These are phyloP conservation scores for Callipepla squamata DNA, from an alignment of 2,113 vertebrate species.

Conservation along the genomic window DNA sequence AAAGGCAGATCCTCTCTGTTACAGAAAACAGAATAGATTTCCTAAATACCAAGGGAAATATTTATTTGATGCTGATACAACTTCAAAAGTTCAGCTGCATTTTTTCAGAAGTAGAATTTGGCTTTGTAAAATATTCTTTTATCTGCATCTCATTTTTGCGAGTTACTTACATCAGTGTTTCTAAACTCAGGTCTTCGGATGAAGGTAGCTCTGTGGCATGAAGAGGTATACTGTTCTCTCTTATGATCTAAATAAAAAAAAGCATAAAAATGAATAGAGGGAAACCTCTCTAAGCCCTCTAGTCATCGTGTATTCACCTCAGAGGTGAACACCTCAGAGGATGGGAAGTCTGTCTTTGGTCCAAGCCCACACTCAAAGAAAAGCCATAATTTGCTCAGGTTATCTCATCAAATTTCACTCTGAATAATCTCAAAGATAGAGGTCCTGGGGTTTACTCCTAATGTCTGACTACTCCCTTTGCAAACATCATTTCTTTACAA, in stretches of 20 bases:
- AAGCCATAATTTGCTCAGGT: not conserved
- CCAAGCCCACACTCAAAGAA: not conserved
- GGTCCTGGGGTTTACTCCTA: not conserved
- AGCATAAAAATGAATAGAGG: not conserved
- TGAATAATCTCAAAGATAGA: not conserved
- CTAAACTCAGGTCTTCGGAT: conserved; percentile 94
- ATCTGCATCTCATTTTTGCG: not conserved
- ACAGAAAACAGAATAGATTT: not conserved
- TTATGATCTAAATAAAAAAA: conserved; percentile 87
- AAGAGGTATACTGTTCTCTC: conserved; percentile 88
- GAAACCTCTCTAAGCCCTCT: not conserved
- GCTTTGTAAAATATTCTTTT: not conserved
- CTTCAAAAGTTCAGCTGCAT: not conserved
- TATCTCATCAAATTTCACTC: not conserved
- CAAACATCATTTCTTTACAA: not conserved
- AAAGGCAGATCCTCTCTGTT: not conserved
- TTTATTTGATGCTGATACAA: not conserved
- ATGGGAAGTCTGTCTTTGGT: not conserved
- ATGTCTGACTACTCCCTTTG: not conserved
- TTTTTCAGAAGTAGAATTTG: not conserved
- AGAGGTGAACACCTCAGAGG: not conserved
- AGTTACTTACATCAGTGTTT: conserved; percentile 91
- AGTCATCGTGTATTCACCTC: not conserved
- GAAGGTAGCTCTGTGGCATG: conserved; percentile 82
- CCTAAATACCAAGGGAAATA: not conserved